These are phyloP conservation scores for Acomys russatus DNA, from an alignment of 2,797 vertebrate genomes.

Conservation along the genomic window DNA sequence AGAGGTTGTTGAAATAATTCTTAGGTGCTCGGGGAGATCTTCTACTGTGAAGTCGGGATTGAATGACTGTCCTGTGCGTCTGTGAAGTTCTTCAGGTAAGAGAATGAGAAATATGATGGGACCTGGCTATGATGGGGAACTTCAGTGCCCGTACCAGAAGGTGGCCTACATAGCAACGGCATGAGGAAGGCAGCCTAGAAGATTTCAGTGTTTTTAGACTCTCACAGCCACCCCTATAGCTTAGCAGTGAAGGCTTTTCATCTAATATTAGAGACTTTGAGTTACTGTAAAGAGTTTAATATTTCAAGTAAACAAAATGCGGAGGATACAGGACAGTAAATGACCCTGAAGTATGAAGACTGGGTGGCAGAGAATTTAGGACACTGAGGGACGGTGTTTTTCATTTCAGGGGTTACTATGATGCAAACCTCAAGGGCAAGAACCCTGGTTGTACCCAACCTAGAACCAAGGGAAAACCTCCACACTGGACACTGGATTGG, in stretches of 20 bases:
- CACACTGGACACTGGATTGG: slow-evolving; percentile 37
- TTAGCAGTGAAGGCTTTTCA: not conserved
- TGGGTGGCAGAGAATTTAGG: not conserved
- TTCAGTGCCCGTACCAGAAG: fast-evolving
- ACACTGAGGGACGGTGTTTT: not conserved
- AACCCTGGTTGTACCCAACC: not conserved
- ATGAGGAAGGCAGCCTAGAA: not conserved
- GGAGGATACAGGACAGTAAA: not conserved
- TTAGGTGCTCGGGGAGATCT: not conserved
- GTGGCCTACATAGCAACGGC: fast-evolving
- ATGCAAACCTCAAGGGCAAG: fast-evolving
- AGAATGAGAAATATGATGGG: fast-evolving
- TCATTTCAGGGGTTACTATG: not conserved
- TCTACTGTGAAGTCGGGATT: not conserved
- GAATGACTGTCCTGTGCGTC: fast-evolving
- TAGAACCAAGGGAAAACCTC: not conserved
- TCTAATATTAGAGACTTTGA: not conserved
- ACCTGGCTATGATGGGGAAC: not conserved
- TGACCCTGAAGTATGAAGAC: too few species aligned
- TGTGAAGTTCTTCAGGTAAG: not conserved
- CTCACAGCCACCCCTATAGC: fast-evolving
- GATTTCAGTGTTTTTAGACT: too few species aligned
- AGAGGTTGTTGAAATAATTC: not conserved
- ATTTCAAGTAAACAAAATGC: not conserved
- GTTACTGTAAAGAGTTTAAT: not conserved